Evolutionary conservation across 1,140 invertebrate species (phyloP), one percentile per base, ranked within the genome.

Genomic region (Paracyclopina nana): DNA sequence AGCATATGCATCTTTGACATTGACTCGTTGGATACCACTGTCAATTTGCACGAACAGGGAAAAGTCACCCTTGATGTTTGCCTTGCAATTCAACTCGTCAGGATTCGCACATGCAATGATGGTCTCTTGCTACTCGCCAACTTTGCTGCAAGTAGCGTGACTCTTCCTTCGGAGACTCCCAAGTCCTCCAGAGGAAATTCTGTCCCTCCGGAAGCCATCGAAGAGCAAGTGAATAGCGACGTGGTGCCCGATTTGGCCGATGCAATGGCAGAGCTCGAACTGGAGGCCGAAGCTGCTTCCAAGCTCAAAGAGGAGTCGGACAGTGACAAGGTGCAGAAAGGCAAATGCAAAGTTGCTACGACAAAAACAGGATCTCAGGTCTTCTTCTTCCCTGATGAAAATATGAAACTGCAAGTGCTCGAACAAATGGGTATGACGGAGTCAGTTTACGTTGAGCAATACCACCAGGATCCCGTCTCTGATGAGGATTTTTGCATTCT

Each of bases 341-440:
- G 30, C 8, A n/a, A 14, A 2, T 26, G 20, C 9, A 48, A 48
- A 29, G 45, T n/a, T n/a, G n/a, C 22, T 2, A 26, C 12, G n/a
- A 29, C 27, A 27, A 31, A 28, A 28, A 20, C 16, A 2, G 45
- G 45, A 24, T 22, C 30, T 4, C 50, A 52, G 14, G 38, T 52
- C 11, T 52, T 52, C 50, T 52, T 52, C 20, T 52, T 52, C 18
- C 50, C 50, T 14, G 28, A 52, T 43, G 50, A 52, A 44, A 26
- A n/a, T n/a, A n/a, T n/a, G n/a, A n/a, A n/a, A n/a, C n/a, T n/a
- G n/a, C 12, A 27, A 8, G 27, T 48, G 14, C 45, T 28, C 11
- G 45, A 48, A 12, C 18, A 3, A n/a, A 6, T 48, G 25, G 45
- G 45, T 6, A 48, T 48, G 24, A 29, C 25, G 27, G 20, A 48